Base-by-base conservation (phyloP, 2,113 vertebrate genomes). In the Oryzias curvinotus region DNA sequence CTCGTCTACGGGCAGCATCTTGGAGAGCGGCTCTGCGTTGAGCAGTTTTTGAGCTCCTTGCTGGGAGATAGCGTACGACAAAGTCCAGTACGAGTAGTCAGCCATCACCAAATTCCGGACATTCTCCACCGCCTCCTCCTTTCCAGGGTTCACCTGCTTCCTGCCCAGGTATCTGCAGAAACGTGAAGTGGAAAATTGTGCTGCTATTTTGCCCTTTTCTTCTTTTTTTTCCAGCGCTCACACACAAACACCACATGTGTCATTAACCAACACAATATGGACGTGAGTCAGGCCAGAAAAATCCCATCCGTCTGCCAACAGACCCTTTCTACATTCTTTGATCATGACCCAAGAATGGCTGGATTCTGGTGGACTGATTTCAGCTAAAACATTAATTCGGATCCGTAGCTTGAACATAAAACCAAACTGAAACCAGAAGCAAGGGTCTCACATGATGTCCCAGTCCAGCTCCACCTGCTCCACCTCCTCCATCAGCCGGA, bases 1-100 rank as follows among this genome's bases (percentile, higher is more conserved):
- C 75, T 98, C 96, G 0, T 99, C 96, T n/a, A 98, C 94, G 0
- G 97, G 97, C 60, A 99, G 89, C 94, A 99, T 98, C 82, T 95
- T 96, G 73, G 85, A 93, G 50, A 98, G 90, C 0, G 97, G 97
- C 65, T 94, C 85, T 0, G 94, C 92, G 0, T 95, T 94, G 62
- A 99, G 80, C 58, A 99, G 91, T 71, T 99, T 99, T 57, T 86
- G 94, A 0, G 97, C 97, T 0, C 96, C 97, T 0, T 89, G 92
- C 53, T 62, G 87, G 14, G 96, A 97, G 87, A 99, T 93, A 82
- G 87, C 82, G 0, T 99, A 98, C 0, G 96, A 96, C 77, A 99
- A 87, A 0, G 96, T 99, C 97, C 97, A 99, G 71, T 96, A 96
- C 0, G 96, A 99, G 74, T 98, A 99, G 26, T 87, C 93, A 0